Evolutionary conservation across 2,888 invertebrate species (phyloP).

Genomic region (Bibio marci): DNA sequence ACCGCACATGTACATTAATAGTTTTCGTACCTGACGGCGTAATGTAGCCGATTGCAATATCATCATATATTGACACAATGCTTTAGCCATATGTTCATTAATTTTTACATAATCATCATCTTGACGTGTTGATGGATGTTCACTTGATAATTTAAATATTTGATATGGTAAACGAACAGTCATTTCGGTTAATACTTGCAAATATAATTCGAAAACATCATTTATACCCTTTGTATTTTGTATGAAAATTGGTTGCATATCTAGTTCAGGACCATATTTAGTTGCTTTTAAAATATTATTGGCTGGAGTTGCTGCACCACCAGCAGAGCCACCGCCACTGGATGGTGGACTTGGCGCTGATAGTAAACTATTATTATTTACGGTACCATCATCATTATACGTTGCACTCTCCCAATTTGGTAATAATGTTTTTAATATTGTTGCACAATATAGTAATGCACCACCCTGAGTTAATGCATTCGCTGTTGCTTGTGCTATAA

Average conservation of each 20-base stretch:
- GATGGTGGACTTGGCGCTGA: slow-evolving; percentile 8
- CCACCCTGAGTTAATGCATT: slow-evolving; percentile 49
- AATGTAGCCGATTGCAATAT: slow-evolving; percentile 67
- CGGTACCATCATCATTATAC: slow-evolving; percentile 23
- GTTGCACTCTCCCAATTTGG: slow-evolving; percentile 56
- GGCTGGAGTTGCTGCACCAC: slow-evolving; percentile 38
- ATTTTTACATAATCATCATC: slow-evolving; percentile 44
- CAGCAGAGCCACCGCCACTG: slow-evolving; percentile 19
- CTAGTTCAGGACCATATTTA: slow-evolving; percentile 65
- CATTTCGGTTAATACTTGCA: slow-evolving; percentile 89
- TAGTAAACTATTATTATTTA: slow-evolving; percentile 4
- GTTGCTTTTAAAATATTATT: slow-evolving; percentile 57
- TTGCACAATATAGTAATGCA: slow-evolving; percentile 55
- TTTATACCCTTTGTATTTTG: slow-evolving; percentile 70
- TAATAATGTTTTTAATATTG: slow-evolving; percentile 48
- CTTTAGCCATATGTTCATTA: slow-evolving; percentile 39
- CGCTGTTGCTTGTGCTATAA: slow-evolving; percentile 54
- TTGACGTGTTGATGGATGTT: slow-evolving; percentile 21
- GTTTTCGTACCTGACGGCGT: slow-evolving; percentile 79
- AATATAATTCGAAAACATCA: slow-evolving; percentile 88
- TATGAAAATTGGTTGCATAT: slow-evolving; percentile 90
- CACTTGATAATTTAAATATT: slow-evolving; percentile 35
- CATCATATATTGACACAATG: slow-evolving; percentile 91
- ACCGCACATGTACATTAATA: slow-evolving; percentile 82
- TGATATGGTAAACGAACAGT: slow-evolving; percentile 86